phyloP scores from a whole-genome alignment of 2,113 vertebrate species.

The Colistium nudipinnis region DNA sequence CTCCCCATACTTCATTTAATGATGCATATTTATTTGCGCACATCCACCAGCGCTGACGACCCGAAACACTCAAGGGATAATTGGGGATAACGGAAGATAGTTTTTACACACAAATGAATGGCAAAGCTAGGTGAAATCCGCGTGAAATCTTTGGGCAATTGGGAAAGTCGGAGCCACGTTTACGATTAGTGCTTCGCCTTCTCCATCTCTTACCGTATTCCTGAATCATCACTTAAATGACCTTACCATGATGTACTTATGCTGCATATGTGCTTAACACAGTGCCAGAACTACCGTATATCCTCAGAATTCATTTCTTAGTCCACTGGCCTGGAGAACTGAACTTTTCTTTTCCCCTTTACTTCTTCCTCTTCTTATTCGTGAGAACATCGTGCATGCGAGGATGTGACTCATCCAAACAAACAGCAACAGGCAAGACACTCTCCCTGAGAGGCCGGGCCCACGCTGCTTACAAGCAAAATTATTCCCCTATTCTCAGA shows the following conservation, averaged over 20 bases:
- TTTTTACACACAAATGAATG: no score
- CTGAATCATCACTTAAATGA: constrained; percentile 7
- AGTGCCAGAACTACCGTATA: constrained; percentile 25
- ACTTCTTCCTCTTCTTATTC: neutral
- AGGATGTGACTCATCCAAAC: constrained; percentile 11
- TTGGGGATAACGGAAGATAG: no score
- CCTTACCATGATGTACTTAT: neutral
- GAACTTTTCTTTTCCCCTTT: neutral
- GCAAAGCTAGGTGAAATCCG: no score
- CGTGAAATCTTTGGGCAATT: constrained; percentile 7
- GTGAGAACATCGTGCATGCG: neutral
- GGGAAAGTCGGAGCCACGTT: constrained; percentile 17
- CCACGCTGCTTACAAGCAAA: neutral
- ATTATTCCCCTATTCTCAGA: neutral
- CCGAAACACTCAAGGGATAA: no score
- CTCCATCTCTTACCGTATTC: constrained; percentile 5
- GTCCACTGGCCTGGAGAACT: neutral
- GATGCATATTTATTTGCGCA: no score
- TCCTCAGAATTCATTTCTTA: constrained; percentile 40
- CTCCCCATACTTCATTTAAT: no score
- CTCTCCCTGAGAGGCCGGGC: neutral
- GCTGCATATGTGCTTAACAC: constrained; percentile 8
- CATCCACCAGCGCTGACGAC: no score
- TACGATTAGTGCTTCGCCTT: neutral
- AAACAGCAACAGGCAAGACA: constrained; percentile 13